Percentiles rank a stretch among this genome's conserved stretches.
Evolutionary conservation across 2,797 vertebrate species (phyloP).

Genomic region (Melopsittacus undulatus): DNA sequence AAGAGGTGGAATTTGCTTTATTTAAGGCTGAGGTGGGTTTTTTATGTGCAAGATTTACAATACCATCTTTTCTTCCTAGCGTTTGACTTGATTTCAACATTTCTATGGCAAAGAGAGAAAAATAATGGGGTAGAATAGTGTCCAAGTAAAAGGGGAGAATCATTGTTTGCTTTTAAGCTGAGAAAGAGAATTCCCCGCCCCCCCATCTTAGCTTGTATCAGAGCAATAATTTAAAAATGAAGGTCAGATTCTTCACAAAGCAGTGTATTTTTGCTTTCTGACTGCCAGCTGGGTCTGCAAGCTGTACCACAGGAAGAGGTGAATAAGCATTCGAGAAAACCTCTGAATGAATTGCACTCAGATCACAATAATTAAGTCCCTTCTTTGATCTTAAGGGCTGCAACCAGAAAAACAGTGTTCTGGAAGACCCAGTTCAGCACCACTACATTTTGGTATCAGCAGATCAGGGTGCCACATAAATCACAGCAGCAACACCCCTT

Average conservation of each 20-base stretch:
- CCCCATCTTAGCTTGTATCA: neutral
- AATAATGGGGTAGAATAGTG: neutral
- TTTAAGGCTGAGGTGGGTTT: neutral
- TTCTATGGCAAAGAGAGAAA: neutral
- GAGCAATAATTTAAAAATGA: neutral
- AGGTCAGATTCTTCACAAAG: neutral
- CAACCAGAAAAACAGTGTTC: neutral
- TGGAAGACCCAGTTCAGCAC: neutral
- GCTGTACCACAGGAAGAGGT: neutral
- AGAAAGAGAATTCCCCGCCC: neutral
- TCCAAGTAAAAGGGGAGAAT: neutral
- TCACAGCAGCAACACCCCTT: neutral
- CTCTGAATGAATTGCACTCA: neutral
- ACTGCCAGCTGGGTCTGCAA: neutral
- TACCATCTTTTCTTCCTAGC: neutral
- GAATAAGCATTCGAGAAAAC: neutral
- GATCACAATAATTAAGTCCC: neutral
- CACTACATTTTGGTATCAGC: neutral
- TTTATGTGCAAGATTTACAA: neutral
- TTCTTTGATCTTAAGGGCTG: neutral
- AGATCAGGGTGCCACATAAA: fast-evolving
- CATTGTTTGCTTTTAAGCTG: neutral
- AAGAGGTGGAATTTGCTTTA: neutral
- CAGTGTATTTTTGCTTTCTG: neutral
- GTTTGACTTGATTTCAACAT: neutral